Base-by-base conservation (phyloP, 2,888 invertebrate species). In the Netelia fuscicornis region DNA sequence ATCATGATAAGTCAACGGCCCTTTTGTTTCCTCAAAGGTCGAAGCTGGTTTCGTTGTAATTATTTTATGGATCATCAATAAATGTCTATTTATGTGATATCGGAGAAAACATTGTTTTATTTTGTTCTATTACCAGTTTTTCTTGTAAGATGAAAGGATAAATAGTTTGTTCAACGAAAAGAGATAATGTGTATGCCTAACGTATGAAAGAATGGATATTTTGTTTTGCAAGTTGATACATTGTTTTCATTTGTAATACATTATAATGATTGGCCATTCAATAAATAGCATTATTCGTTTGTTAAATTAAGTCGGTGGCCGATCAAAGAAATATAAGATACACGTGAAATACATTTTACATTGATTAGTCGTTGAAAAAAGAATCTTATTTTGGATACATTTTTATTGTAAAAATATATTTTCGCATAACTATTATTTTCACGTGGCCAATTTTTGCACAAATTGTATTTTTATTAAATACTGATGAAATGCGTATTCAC, bases 51-150 rank as follows among this genome's bases (percentile, higher is more conserved):
- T 86, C 78, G 87, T 87, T 77, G 78, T 83, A 48, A 88, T 89
- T 90, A 83, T 87, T 89, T 88, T 87, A 88, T 77, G 86, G 64
- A 85, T 85, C 86, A 79, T 78, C 75, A 90, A 89, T 88, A 89
- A 91, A 90, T 86, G 67, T 86, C 71, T 88, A 87, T 89, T 89
- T 88, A 89, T 89, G 89, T 86, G 78, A 85, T 86, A 83, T 75
- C 64, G 84, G 65, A 70, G 71, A 23, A 48, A 56, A 68, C 20
- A 76, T 68, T 13, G 11, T 72, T 71, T 10, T 62, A 37, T 37
- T 37, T 37, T 37, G 1, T 6, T 37, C 6, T 6, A 6, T 37
- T 6, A 37, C 6, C 37, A 37, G 37, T 37, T 37, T 37, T 37
- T 8, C 20, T 58, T 42, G 20, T 44, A 25, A 17, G 23, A 67